Evolutionary conservation across 2,113 vertebrate species (phyloP), one percentile per base, ranked within the genome.

Genomic region (Megaceryle torquata): DNA sequence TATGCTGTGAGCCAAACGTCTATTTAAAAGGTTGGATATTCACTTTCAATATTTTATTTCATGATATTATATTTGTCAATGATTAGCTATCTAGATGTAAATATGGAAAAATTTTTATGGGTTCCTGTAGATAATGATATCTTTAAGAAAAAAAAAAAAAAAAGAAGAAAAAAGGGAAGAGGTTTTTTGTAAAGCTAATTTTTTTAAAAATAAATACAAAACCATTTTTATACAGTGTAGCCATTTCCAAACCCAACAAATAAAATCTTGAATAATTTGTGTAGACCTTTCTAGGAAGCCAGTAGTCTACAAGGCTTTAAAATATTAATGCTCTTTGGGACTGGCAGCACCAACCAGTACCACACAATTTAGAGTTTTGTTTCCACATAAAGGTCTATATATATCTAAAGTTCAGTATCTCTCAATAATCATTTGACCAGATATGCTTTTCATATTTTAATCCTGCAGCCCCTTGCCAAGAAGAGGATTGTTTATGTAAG

Each of bases 1-100:
- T 97, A 97, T 97, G 97, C 98, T 98, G 97, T 98, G 97, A 98
- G 97, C 97, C 98, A 98, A 97, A 98, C 94, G 96, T 97, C 97
- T 98, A 98, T 98, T 98, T 98, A 98, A 98, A 97, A 97, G 93
- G 90, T 97, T 97, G 96, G 93, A 51, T 98, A 97, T 92, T 97
- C 97, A 96, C 96, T 95, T 97, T 96, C 97, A 92, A 97, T 97
- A 97, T 98, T 97, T 98, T 98, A 98, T 98, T 97, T 97, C 97
- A 95, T 95, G 2, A 95, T 98, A 97, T 97, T 96, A 96, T 98
- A 95, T 97, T 97, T 98, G 97, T 96, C 97, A 95, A 54, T 97
- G 88, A 97, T 90, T 97, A 97, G 95, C 91, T 97, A 96, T 94
- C 91, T 94, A 95, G 96, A 95, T 98, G 98, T 98, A 98, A 98